A percentile compares a stretch with the other conserved stretches of the same genome.
These are phyloP conservation scores for Patagioenas fasciata DNA, from an alignment of 2,113 vertebrate genomes.

Conservation along the genomic window DNA sequence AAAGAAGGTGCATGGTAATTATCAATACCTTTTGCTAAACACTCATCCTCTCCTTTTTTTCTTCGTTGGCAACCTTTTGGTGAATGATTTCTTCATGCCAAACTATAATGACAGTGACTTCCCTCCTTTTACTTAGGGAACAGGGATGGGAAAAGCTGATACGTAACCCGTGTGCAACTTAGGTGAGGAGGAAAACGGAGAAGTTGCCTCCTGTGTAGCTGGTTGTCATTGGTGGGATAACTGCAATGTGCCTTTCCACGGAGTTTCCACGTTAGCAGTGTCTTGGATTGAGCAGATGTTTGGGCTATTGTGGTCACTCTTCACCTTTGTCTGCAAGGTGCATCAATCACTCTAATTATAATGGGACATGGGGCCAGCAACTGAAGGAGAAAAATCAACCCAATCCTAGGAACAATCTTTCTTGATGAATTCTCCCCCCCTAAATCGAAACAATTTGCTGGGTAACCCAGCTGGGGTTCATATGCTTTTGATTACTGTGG, in stretches of 20 bases:
- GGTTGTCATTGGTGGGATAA: constrained; percentile 27
- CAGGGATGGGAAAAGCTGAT: neutral
- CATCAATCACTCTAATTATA: constrained; percentile 87
- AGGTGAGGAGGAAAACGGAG: neutral
- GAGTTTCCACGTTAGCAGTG: constrained; percentile 51
- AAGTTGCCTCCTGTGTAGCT: constrained; percentile 26
- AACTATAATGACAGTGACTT: neutral
- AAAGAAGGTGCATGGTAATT: neutral
- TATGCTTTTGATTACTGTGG: constrained; percentile 99
- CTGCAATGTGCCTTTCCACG: constrained; percentile 52
- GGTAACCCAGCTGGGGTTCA: constrained; percentile 99
- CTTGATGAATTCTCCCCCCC: constrained; percentile 93
- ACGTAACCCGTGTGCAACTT: neutral
- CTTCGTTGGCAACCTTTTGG: neutral
- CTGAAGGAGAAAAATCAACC: constrained; percentile 88
- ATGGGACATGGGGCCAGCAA: constrained; percentile 79
- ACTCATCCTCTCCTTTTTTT: neutral
- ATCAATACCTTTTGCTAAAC: neutral
- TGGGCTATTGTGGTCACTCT: constrained; percentile 79
- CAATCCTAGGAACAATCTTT: constrained; percentile 90
- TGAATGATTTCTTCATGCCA: neutral
- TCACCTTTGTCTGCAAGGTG: constrained; percentile 81
- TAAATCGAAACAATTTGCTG: constrained; percentile 97
- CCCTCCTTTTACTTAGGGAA: neutral
- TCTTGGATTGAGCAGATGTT: constrained; percentile 73